Percentiles rank a stretch among this genome's conserved stretches.
phyloP scores from a whole-genome alignment of 2,797 vertebrate genomes.

The Galaxias olidus region DNA sequence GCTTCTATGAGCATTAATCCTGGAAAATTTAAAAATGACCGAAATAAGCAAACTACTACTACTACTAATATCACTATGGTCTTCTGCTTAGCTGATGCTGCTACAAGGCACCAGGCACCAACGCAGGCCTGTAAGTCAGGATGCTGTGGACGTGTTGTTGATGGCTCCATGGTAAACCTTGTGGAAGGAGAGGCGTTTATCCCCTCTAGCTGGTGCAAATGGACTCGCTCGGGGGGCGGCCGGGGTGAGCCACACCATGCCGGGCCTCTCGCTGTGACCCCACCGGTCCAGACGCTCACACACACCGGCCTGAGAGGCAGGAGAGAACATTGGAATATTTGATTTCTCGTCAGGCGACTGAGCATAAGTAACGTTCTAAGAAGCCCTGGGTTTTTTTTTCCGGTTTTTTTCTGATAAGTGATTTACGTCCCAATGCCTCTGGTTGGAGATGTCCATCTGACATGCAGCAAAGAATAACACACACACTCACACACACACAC shows the following conservation, averaged over 20 bases:
- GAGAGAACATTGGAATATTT: slow-evolving; percentile 70
- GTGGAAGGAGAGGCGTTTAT: slow-evolving; percentile 66
- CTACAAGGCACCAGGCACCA: not conserved
- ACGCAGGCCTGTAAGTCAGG: slow-evolving; percentile 9
- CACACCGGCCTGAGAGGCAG: slow-evolving; percentile 63
- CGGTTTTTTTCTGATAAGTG: slow-evolving; percentile 62
- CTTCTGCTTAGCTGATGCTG: not conserved
- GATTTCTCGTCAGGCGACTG: slow-evolving; percentile 64
- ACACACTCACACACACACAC: slow-evolving; percentile 1
- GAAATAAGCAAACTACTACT: too few species aligned
- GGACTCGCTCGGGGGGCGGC: slow-evolving; percentile 48
- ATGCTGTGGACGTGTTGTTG: slow-evolving; percentile 30
- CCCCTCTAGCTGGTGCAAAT: slow-evolving; percentile 51
- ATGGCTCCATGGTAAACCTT: slow-evolving; percentile 62
- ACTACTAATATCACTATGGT: not conserved
- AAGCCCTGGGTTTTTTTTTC: too few species aligned
- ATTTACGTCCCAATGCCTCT: too few species aligned
- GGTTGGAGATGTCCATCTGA: too few species aligned
- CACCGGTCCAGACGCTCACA: slow-evolving; percentile 62
- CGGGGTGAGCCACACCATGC: slow-evolving; percentile 41
- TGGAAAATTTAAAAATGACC: too few species aligned
- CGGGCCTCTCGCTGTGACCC: slow-evolving; percentile 66
- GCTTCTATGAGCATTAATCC: too few species aligned
- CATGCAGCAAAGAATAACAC: too few species aligned
- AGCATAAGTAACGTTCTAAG: slow-evolving; percentile 61